Percentiles rank a stretch among this genome's conserved stretches.
Conservation (phyloP, 2,113 vertebrate genomes). For the Eidolon helvum region DNA sequence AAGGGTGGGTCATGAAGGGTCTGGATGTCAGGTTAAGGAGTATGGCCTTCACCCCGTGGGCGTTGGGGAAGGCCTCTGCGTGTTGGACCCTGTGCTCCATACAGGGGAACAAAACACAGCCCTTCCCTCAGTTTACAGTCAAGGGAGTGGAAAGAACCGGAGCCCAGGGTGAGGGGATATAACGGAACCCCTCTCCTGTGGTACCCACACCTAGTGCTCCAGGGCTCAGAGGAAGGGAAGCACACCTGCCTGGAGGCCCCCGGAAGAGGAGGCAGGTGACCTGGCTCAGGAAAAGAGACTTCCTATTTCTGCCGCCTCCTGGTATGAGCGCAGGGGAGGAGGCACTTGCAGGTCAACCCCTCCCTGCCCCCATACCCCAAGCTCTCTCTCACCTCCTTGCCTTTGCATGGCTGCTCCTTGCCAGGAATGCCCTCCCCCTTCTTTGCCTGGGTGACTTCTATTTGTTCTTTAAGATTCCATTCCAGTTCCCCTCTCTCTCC, state of each 20-base stretch:
- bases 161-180: rapidly evolving
- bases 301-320: not conserved
- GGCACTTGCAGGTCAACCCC: not conserved
- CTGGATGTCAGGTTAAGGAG: not conserved
- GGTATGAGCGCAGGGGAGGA: not conserved
- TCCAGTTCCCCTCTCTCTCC: not conserved
- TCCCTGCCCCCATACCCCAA: not conserved
- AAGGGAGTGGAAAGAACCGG: not conserved
- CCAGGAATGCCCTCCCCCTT: not conserved
- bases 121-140: not conserved
- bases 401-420: not conserved
- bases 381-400: not conserved
- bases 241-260: not conserved
- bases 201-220: not conserved
- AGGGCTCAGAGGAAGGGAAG: not conserved
- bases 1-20: not conserved
- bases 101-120: not conserved
- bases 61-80: not conserved
- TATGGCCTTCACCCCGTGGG: not conserved
- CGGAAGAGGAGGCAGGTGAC: not conserved
- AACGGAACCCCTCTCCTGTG: not conserved
- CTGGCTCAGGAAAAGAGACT: not conserved
- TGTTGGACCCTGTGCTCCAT: not conserved
- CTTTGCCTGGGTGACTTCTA: not conserved
- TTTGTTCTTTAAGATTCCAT: not conserved